Conservation (phyloP, 2,113 vertebrate genomes). For the Callospermophilus lateralis region DNA sequence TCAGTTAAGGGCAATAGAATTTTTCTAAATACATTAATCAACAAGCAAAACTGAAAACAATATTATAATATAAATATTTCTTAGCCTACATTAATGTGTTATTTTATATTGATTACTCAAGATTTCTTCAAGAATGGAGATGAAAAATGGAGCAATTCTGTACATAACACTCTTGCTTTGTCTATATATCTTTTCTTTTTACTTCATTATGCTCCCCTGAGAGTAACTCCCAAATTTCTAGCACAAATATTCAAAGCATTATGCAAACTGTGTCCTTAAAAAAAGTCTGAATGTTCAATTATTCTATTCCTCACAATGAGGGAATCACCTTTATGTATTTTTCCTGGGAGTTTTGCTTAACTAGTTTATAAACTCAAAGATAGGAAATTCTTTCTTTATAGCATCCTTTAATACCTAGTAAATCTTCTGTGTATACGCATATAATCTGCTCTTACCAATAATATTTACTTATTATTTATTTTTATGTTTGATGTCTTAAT, state of each 20-base stretch:
- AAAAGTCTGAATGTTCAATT: not conserved
- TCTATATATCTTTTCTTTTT: not conserved
- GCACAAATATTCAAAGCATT: slow-evolving; percentile 13
- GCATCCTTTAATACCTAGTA: not conserved
- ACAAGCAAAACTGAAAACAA: not conserved
- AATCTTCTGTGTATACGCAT: not conserved
- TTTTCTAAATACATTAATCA: slow-evolving; percentile 55
- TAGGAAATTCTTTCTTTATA: not conserved
- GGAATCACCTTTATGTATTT: slow-evolving; percentile 15
- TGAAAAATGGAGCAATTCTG: not conserved
- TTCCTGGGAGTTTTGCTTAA: slow-evolving; percentile 32
- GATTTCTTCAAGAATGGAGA: not conserved
- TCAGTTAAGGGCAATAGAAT: slow-evolving; percentile 87
- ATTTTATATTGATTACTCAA: not conserved
- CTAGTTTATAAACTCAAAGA: not conserved
- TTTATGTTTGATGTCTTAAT: slow-evolving; percentile 23
- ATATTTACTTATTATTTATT: not conserved
- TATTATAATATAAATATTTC: not conserved
- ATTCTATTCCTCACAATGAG: not conserved
- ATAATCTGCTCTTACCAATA: slow-evolving; percentile 28
- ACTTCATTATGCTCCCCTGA: not conserved
- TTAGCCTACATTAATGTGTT: not conserved
- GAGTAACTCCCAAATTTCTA: not conserved
- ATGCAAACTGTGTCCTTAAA: not conserved
- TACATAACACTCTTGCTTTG: not conserved